Conservation (phyloP, 1,140 invertebrate species). For the Magallana ariakensis region DNA sequence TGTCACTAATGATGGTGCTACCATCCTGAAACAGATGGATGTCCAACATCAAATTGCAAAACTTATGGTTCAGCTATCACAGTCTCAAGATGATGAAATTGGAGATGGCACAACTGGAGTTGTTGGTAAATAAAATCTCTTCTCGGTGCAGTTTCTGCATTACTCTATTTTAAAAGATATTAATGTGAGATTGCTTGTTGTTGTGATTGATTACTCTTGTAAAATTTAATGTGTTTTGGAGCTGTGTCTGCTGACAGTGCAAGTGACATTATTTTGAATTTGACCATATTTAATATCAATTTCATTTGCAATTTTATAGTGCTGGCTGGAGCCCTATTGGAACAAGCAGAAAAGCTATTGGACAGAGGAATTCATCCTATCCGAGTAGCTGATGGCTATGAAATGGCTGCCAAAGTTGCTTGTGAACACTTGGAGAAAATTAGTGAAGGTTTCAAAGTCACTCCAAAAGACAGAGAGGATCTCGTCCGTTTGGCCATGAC, state of each 20-base stretch:
- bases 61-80: slow-evolving; percentile 97
- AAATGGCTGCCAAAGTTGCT: slow-evolving; percentile 95
- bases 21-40: slow-evolving; percentile 99
- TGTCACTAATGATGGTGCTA: slow-evolving; percentile 99
- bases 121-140: slow-evolving; percentile 84
- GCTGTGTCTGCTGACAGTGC: too few relatives aligned
- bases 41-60: slow-evolving; percentile 99
- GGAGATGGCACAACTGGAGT: slow-evolving; percentile 99
- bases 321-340: slow-evolving; percentile 93
- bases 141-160: too few relatives aligned
- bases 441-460: slow-evolving; percentile 93
- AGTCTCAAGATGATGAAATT: slow-evolving; percentile 99
- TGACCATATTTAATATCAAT: neutral
- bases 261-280: too few relatives aligned
- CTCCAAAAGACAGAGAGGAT: slow-evolving; percentile 89
- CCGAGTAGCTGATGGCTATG: slow-evolving; percentile 98
- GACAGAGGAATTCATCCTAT: slow-evolving; percentile 99
- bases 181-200: too few relatives aligned
- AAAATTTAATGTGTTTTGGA: too few relatives aligned
- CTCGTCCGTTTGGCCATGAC: slow-evolving; percentile 98
- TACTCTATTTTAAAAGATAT: too few relatives aligned
- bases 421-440: slow-evolving; percentile 93
- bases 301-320: slow-evolving; percentile 79
- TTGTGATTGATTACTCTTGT: too few relatives aligned
- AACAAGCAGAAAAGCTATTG: slow-evolving; percentile 95